Evolutionary conservation across 2,797 vertebrate species (phyloP).

Genomic region (Lutjanus argentimaculatus): DNA sequence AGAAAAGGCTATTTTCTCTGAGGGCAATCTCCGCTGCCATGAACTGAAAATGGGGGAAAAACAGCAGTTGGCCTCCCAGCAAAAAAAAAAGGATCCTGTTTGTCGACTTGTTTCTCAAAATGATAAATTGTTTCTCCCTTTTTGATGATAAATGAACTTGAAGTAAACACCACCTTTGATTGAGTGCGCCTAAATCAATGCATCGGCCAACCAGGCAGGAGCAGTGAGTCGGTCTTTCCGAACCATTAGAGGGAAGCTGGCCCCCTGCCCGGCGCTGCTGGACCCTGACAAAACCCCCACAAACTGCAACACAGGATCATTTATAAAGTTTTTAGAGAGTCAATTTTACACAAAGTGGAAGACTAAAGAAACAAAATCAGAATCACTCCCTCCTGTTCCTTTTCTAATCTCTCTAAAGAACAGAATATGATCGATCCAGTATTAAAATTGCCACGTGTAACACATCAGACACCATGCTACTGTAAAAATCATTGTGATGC

Average conservation of each 20-base stretch:
- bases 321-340: constrained; percentile 6
- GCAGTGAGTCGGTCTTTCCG: constrained; percentile 5
- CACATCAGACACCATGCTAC: background rate
- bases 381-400: background rate
- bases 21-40: constrained; percentile 36
- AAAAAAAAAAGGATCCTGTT: constrained; percentile 17
- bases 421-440: background rate
- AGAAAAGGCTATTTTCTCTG: constrained; percentile 58
- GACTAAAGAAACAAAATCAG: background rate
- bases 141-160: constrained; percentile 45
- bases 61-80: background rate
- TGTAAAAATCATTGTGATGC: background rate
- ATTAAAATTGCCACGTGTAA: constrained; percentile 2
- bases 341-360: background rate
- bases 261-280: constrained; percentile 11
- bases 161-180: constrained; percentile 38
- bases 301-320: background rate
- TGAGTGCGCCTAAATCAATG: constrained; percentile 16
- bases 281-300: background rate
- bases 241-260: constrained; percentile 18
- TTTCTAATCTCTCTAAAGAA: constrained; percentile 11
- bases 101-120: constrained; percentile 41
- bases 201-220: constrained; percentile 4
- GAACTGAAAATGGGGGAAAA: background rate
- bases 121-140: constrained; percentile 40